Evolutionary conservation across 2,113 vertebrate species (phyloP), one percentile per base, ranked within the genome.

Genomic region (Stictonetta naevosa): DNA sequence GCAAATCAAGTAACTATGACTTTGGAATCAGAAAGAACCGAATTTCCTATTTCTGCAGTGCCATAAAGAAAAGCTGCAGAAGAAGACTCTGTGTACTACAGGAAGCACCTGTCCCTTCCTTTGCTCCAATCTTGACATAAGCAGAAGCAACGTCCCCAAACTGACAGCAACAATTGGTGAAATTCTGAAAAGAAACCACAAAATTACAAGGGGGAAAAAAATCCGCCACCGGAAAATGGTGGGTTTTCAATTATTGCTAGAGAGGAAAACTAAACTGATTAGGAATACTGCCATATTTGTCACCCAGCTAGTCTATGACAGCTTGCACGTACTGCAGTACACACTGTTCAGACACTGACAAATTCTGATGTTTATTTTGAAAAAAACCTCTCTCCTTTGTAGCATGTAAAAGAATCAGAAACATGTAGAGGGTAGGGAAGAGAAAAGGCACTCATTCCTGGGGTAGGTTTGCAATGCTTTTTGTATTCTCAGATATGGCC

Each of bases 271-370:
- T 29, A 63, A 88, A 63, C 19, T 28, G 10, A 33, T 42, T 38
- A 64, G 33, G 53, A 69, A 42, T 36, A 38, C 6, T 46, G 34
- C 6, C 17, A 52, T 20, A 52, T 69, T 73, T 79, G 69, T 79
- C 13, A 46, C 11, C 15, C 52, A 1, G 0, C 13, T 62, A 11
- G 3, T 38, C 34, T 69, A 7, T 69, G 63, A 56, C 76, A 64
- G 3, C 52, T 60, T 50, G 14, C 33, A 48, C 2, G 2, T 4
- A 2, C 1, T 23, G 3, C 59, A 68, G 21, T 14, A 16, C 46
- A 69, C 13, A 46, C 2, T 3, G 15, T 64, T 38, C 17, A 69
- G 19, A 6, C 8, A 58, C 72, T 59, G 76, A 59, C 18, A 71
- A 74, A 67, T 36, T 73, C 9, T 31, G 16, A 14, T 15, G 3